Evolutionary conservation across 2,797 vertebrate genomes (phyloP), one percentile per base, ranked within the genome.

Genomic region (Brachymystax lenok): DNA sequence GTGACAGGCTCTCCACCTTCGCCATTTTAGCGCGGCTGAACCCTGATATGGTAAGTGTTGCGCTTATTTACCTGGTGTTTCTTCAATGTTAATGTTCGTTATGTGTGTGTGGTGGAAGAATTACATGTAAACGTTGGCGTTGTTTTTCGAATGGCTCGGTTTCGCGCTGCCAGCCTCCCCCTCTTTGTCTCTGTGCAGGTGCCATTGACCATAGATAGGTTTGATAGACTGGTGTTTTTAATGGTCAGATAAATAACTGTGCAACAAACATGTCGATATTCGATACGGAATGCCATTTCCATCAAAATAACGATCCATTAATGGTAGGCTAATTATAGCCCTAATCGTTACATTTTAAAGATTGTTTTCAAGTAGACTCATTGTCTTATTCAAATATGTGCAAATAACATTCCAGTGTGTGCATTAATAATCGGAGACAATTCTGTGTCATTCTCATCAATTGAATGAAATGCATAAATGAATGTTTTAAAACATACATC

Each of bases 1-100:
- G 98, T 97, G 98, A 99, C 95, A 95, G 95, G 87, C 93, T 98
- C 91, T 98, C 98, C 92, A 96, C 96, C 92, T 99, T 99, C 97
- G 98, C 98, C 97, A 97, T 99, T 91, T 98, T 99, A 97, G 96
- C 98, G 89, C 95, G 95, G 93, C 93, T 97, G 87, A 97, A 92
- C 93, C 94, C 96, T 83, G 97, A 98, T 92, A 95, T 94, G 97
- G 98, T 99, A 95, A 98, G 97, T 96, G 90, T 90, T 79, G 68
- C 51, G 19, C 82, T 66, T 82, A n/a, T 63, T 24, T 56, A 0
- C 51, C 50, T 63, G 74, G 40, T 76, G 71, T 72, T 71, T 30
- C 27, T 3, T 1, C 3, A 13, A 69, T 27, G 21, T 75, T 19
- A 78, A 16, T 52, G 61, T 27, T 76, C 21, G 40, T 75, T 17